phyloP scores from a whole-genome alignment of 64 coral and sea anemone species.

The Acropora yongei region DNA sequence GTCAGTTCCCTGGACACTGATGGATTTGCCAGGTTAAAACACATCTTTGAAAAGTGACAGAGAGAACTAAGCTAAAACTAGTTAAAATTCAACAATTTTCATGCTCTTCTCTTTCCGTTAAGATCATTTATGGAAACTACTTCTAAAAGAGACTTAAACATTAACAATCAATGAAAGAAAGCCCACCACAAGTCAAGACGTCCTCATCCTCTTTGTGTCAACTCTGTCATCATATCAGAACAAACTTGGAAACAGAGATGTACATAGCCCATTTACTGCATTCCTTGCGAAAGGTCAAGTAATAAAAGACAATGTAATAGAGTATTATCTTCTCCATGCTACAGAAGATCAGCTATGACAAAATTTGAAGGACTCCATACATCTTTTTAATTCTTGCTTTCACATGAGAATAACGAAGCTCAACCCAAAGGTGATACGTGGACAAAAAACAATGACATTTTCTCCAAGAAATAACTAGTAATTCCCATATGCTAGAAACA shows the following conservation, averaged over 20 bases:
- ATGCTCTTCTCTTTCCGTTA: not conserved
- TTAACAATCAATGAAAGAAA: too few relatives aligned
- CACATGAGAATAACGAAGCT: not conserved
- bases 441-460: conserved; percentile 13
- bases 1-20: not conserved
- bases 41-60: not conserved
- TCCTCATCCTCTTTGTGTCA: too few relatives aligned
- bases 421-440: conserved; percentile 3
- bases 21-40: conserved; percentile 1
- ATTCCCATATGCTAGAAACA: not conserved
- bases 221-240: too few relatives aligned
- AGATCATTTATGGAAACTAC: not conserved
- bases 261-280: too few relatives aligned
- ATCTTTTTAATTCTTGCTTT: conserved; percentile 4
- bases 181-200: too few relatives aligned
- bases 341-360: conserved; percentile 4
- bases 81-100: not conserved
- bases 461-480: conserved; percentile 23
- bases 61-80: not conserved
- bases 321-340: conserved; percentile 10
- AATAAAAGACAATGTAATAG: not conserved
- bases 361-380: not conserved
- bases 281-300: too few relatives aligned
- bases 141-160: too few relatives aligned
- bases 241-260: not conserved